A percentile compares a stretch with the other conserved stretches of the same genome.
Conservation (phyloP, 1,140 invertebrate species). For the Phymastichus coffea region DNA sequence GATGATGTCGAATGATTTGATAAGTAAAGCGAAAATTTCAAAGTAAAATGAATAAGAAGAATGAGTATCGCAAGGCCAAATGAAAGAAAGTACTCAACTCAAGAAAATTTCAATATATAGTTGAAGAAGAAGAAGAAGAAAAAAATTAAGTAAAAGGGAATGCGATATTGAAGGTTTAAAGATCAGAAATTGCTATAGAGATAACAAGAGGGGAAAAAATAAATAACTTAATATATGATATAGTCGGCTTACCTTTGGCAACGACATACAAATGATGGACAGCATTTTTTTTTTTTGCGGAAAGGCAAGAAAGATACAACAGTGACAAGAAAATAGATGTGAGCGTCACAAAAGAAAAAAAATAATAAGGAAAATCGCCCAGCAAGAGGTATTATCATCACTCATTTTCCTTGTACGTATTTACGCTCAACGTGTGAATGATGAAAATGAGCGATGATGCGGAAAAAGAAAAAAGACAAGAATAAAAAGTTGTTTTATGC, state of each 20-base stretch:
- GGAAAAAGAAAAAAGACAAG: neutral
- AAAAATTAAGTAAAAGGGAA: too few species aligned
- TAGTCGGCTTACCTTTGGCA: conserved; percentile 25
- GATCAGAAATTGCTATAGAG: too few species aligned
- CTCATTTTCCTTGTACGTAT: conserved; percentile 12
- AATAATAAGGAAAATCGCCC: neutral
- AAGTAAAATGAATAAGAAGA: neutral
- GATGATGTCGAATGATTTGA: conserved; percentile 2
- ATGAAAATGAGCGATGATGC: conserved; percentile 8
- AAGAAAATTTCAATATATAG: neutral
- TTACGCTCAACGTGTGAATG: neutral
- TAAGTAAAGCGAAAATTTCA: conserved; percentile 1
- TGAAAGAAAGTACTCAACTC: neutral
- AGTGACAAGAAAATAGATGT: conserved; percentile 10
- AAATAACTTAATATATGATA: conserved; percentile 18
- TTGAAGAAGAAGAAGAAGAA: too few species aligned
- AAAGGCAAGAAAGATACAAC: conserved; percentile 23
- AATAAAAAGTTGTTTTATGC: too few species aligned
- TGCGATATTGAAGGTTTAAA: too few species aligned
- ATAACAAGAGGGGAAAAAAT: conserved; percentile 12
- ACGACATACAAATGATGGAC: conserved; percentile 30
- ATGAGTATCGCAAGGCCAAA: neutral
- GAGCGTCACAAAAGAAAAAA: conserved; percentile 18
- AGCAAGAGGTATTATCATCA: conserved; percentile 5
- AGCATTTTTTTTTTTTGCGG: conserved; percentile 22